Evolutionary conservation across 2,113 vertebrate genomes (phyloP), one percentile per base, ranked within the genome.

Genomic region (Sinocyclocheilus grahami): DNA sequence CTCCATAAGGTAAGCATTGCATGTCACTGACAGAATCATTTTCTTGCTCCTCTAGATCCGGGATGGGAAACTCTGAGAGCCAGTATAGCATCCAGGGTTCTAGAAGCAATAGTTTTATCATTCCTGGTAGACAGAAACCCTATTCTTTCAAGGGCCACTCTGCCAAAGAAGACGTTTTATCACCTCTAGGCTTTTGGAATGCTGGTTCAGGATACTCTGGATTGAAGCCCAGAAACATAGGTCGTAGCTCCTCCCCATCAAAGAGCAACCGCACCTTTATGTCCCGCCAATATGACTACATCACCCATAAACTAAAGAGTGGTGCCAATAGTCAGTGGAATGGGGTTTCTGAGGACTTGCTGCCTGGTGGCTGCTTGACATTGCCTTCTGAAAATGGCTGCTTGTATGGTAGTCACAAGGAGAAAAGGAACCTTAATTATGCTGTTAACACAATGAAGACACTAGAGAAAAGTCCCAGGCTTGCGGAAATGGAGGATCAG

Each of bases 21-120:
- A 27, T 76, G 58, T 92, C 81, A 90, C 69, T 42, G 69, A 86
- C 51, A 84, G 84, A 85, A 62, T 85, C n/a, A 81, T 90, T 82
- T 22, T 78, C 24, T 13, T 88, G 48, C 81, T 3, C 89, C 93
- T 3, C 89, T 93, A 97, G 96, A 93, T 90, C 85, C 55, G 95
- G 87, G 78, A 99, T 99, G 98, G 98, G 98, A 82, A 99, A 99
- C 94, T 99, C 98, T 12, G 98, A 99, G 93, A 99, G 98, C 92
- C 97, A 99, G 69, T 99, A 99, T 90, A 99, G 96, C 90, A 93
- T 98, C 88, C 97, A 97, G 91, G 96, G 95, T 82, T 91, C 96
- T 4, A 97, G 96, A 94, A 95, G 91, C 84, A 95, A 94, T 22
- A 91, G 91, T 87, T 94, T 89, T 74, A 81, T 95, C 33, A 79